Evolutionary conservation across 2,113 vertebrate genomes (phyloP).

Genomic region (Zeus faber): DNA sequence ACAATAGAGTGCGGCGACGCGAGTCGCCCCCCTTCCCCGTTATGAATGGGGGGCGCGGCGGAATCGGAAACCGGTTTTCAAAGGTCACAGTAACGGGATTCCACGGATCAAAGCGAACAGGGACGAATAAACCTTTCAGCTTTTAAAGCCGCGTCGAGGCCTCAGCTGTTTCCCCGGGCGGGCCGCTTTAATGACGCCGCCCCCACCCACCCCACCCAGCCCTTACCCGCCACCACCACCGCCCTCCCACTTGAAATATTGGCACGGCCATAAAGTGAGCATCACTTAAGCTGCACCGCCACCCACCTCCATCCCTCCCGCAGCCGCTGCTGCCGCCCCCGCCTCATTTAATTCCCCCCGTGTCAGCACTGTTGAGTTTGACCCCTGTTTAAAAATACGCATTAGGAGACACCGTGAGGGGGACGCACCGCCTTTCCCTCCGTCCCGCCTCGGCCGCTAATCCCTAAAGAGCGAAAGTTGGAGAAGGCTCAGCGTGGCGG

Average conservation of each 20-base stretch:
- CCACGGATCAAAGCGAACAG: slow-evolving; percentile 17
- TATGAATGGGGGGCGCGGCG: slow-evolving; percentile 27
- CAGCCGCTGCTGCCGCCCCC: background rate
- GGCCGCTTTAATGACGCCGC: slow-evolving; percentile 3
- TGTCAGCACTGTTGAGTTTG: slow-evolving; percentile 22
- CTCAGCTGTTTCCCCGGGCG: slow-evolving; percentile 54
- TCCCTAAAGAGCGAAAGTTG: slow-evolving; percentile 40
- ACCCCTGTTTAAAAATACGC: slow-evolving; percentile 57
- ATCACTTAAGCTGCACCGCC: slow-evolving; percentile 20
- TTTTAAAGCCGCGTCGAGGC: slow-evolving; percentile 31
- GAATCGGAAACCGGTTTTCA: background rate
- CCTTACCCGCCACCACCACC: slow-evolving; percentile 1
- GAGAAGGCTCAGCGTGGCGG: too few relatives aligned
- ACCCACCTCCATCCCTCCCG: background rate
- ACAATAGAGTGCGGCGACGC: background rate
- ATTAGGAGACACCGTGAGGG: slow-evolving; percentile 26
- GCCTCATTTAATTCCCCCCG: slow-evolving; percentile 20
- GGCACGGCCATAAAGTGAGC: slow-evolving; percentile 38
- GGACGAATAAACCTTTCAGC: slow-evolving; percentile 35
- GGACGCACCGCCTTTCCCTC: slow-evolving; percentile 11
- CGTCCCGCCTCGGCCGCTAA: slow-evolving; percentile 36
- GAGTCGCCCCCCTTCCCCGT: slow-evolving; percentile 4
- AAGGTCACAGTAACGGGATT: slow-evolving; percentile 18
- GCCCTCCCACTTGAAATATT: slow-evolving; percentile 30
- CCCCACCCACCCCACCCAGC: background rate